Evolutionary conservation across 2,888 invertebrate species (phyloP).

Genomic region (Andrena marginata): DNA sequence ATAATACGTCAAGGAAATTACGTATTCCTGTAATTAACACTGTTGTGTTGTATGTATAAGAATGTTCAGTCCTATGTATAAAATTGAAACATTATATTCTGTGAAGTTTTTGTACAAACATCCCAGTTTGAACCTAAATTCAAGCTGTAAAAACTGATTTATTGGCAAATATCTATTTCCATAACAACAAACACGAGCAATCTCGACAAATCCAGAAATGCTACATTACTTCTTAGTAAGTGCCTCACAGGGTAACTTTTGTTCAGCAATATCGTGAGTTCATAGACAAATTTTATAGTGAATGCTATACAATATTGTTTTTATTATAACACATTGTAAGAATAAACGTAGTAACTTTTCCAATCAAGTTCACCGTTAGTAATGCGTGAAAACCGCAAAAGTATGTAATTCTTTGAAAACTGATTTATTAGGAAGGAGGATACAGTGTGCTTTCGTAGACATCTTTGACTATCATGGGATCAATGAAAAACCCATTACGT

Average conservation of each 20-base stretch:
- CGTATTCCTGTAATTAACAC: too few relatives aligned
- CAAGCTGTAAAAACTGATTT: neutral
- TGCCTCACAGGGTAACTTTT: neutral
- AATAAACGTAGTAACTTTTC: neutral
- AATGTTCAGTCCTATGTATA: too few relatives aligned
- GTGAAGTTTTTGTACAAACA: too few relatives aligned
- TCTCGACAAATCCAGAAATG: neutral
- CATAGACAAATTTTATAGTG: too few relatives aligned
- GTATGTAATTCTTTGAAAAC: slow-evolving; percentile 6
- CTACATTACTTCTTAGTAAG: neutral
- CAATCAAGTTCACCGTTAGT: neutral
- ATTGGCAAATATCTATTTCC: neutral
- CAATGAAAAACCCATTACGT: slow-evolving; percentile 53
- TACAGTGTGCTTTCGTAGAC: slow-evolving; percentile 32
- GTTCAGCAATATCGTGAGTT: neutral
- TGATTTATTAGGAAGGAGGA: slow-evolving; percentile 11
- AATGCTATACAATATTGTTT: neutral
- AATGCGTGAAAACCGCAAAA: neutral
- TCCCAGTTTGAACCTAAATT: too few relatives aligned
- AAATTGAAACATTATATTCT: too few relatives aligned
- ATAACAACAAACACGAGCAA: neutral
- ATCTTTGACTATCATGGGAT: slow-evolving; percentile 49
- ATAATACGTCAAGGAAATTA: too few relatives aligned
- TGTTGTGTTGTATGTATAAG: too few relatives aligned
- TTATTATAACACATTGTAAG: neutral